Conservation (phyloP, 2,113 vertebrate genomes). For the Ptyas mucosa region DNA sequence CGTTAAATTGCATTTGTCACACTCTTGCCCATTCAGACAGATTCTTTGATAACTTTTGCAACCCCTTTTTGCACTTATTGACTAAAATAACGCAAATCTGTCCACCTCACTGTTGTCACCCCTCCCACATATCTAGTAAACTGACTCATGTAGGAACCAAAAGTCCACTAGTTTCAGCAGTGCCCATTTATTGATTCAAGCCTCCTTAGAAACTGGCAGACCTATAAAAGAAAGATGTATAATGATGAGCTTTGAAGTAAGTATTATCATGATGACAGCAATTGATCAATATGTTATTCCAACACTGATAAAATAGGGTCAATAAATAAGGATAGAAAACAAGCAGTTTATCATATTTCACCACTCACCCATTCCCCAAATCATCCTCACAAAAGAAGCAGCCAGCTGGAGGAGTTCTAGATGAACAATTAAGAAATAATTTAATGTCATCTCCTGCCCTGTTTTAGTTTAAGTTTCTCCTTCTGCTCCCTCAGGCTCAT, state of each 20-base stretch:
- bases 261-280: conserved; percentile 15
- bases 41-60: neutral
- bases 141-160: neutral
- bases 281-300: conserved; percentile 45
- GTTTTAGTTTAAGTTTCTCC: neutral
- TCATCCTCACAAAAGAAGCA: neutral
- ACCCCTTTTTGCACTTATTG: neutral
- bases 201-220: neutral
- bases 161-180: neutral
- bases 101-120: neutral
- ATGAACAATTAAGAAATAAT: neutral
- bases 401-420: neutral
- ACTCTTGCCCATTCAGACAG: neutral
- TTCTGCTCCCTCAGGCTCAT: neutral
- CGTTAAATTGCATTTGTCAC: neutral
- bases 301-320: conserved; percentile 11
- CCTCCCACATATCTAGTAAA: neutral
- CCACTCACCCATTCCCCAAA: conserved; percentile 1
- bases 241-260: conserved; percentile 2
- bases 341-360: conserved; percentile 24
- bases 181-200: neutral
- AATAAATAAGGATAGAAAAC: conserved; percentile 20
- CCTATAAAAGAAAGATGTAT: conserved; percentile 9
- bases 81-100: neutral
- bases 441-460: neutral